Evolutionary conservation across 2,113 vertebrate genomes (phyloP).

Genomic region (Clarias macrocephalus): DNA sequence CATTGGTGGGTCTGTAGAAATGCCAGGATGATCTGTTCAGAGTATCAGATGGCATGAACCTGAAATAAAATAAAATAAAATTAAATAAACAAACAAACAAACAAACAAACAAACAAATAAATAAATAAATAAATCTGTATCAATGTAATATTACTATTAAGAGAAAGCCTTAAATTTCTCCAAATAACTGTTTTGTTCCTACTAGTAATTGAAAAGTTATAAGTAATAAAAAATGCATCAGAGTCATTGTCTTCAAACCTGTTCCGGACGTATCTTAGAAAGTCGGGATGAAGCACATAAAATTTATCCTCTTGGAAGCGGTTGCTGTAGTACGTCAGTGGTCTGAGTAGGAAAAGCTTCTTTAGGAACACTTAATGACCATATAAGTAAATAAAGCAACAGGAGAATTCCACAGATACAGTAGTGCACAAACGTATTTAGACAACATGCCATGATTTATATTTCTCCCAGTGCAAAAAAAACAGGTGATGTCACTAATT

Average conservation of each 20-base stretch:
- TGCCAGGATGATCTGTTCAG: too few relatives aligned
- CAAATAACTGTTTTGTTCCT: not conserved
- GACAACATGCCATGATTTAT: too few relatives aligned
- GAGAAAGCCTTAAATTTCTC: too few relatives aligned
- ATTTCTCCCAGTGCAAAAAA: too few relatives aligned
- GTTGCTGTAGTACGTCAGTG: constrained; percentile 67
- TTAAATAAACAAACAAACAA: not conserved
- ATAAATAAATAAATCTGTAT: not conserved
- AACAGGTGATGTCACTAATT: too few relatives aligned
- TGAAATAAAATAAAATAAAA: too few relatives aligned
- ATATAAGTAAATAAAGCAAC: not conserved
- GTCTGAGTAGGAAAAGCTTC: constrained; percentile 56
- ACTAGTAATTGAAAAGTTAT: not conserved
- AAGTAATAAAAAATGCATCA: not conserved
- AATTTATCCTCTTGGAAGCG: constrained; percentile 71
- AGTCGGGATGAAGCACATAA: constrained; percentile 83
- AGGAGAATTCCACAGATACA: not conserved
- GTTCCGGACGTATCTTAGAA: constrained; percentile 83
- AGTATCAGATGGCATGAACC: too few relatives aligned
- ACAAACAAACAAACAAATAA: too few relatives aligned
- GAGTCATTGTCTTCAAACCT: constrained; percentile 68
- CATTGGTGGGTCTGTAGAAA: too few relatives aligned
- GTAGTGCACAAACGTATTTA: too few relatives aligned
- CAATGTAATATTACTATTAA: too few relatives aligned
- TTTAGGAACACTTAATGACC: not conserved